phyloP scores from a whole-genome alignment of 2,888 invertebrate genomes.

The Thecophora atra region DNA sequence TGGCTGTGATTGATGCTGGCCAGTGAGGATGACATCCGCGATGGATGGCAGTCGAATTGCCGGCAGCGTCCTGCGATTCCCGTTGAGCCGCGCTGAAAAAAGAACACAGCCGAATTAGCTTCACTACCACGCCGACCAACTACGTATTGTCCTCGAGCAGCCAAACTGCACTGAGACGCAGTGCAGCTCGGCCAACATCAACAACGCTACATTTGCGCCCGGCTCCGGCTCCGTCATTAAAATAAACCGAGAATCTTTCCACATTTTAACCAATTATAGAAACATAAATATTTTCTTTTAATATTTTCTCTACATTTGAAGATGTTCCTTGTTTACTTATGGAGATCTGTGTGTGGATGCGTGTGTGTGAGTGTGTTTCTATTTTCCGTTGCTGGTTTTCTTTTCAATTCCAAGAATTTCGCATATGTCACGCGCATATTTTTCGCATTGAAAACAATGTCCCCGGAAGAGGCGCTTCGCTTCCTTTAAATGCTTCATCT shows the following conservation, averaged over 20 bases:
- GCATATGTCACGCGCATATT: slow-evolving; percentile 42
- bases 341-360: background rate
- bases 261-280: slow-evolving; percentile 38
- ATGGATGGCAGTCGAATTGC: background rate
- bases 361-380: slow-evolving; percentile 8
- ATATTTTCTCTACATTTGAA: slow-evolving; percentile 29
- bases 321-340: slow-evolving; percentile 20
- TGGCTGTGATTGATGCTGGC: slow-evolving; percentile 57
- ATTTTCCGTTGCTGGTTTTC: slow-evolving; percentile 18
- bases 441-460: slow-evolving; percentile 30
- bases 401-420: slow-evolving; percentile 38
- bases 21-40: slow-evolving; percentile 65
- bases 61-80: slow-evolving; percentile 3
- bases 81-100: slow-evolving; percentile 9
- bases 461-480: slow-evolving; percentile 14
- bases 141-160: slow-evolving; percentile 18
- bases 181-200: slow-evolving; percentile 8
- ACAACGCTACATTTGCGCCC: slow-evolving; percentile 18
- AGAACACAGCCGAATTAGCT: slow-evolving; percentile 8
- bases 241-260: slow-evolving; percentile 26
- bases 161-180: slow-evolving; percentile 1
- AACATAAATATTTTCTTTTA: slow-evolving; percentile 40
- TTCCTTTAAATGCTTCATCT: slow-evolving; percentile 19
- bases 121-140: background rate
- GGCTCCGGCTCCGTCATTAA: background rate